Percentiles rank a stretch among this genome's conserved stretches.
Evolutionary conservation across 2,888 invertebrate species (phyloP).

Genomic region (Spicauda simplicius): DNA sequence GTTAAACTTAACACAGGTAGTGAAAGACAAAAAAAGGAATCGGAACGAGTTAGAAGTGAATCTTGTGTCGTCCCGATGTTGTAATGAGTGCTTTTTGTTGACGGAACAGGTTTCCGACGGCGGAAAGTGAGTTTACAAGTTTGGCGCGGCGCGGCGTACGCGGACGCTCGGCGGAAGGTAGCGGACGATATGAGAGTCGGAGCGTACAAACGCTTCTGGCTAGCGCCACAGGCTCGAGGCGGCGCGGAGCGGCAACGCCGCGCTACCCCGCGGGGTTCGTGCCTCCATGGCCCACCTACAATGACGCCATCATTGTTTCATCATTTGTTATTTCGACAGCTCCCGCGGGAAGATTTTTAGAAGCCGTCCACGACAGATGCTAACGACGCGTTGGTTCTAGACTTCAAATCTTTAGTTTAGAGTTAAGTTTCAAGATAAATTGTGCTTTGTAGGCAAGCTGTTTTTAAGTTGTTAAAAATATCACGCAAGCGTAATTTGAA

Average conservation of each 20-base stretch:
- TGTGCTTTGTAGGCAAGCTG: neutral
- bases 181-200: constrained; percentile 63
- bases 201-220: constrained; percentile 40
- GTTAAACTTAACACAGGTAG: constrained; percentile 52
- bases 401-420: neutral
- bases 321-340: constrained; percentile 64
- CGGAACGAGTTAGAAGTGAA: constrained; percentile 49
- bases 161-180: constrained; percentile 62
- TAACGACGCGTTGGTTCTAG: constrained; percentile 1
- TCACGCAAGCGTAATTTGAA: too few relatives aligned
- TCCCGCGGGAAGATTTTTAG: constrained; percentile 58
- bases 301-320: constrained; percentile 68
- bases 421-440: neutral
- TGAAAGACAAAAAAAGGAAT: constrained; percentile 43
- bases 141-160: constrained; percentile 57
- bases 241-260: constrained; percentile 66
- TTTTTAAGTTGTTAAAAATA: neutral
- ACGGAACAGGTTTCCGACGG: constrained; percentile 67
- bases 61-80: constrained; percentile 48
- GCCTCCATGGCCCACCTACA: constrained; percentile 59
- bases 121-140: constrained; percentile 74
- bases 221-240: constrained; percentile 47
- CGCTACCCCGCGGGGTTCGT: constrained; percentile 55
- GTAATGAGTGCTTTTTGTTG: constrained; percentile 56
- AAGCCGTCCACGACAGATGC: constrained; percentile 23